Evolutionary conservation across 2,113 vertebrate genomes (phyloP).

Genomic region (Leptobrachium ailaonicum): DNA sequence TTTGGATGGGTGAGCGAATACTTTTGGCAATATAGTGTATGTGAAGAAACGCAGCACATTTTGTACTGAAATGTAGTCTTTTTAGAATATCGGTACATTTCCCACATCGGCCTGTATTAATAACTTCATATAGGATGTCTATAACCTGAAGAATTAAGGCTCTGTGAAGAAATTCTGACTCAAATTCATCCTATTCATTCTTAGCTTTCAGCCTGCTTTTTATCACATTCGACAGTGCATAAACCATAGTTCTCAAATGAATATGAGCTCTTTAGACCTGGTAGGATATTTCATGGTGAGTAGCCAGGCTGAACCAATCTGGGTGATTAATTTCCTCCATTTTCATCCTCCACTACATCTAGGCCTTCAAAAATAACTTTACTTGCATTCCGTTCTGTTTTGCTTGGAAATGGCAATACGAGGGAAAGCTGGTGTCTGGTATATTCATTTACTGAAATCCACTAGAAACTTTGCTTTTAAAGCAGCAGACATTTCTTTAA

Average conservation of each 20-base stretch:
- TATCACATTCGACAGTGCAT: no score
- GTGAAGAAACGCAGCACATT: no score
- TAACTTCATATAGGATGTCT: no score
- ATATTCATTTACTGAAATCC: conserved; percentile 18
- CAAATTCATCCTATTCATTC: no score
- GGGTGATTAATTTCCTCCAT: conserved; percentile 35
- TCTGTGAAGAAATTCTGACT: no score
- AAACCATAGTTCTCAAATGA: neutral
- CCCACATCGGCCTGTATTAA: no score
- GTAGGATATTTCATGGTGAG: neutral
- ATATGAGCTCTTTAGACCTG: neutral
- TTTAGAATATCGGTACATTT: no score
- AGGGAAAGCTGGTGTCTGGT: conserved; percentile 39
- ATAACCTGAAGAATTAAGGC: no score
- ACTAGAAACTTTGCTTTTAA: conserved; percentile 8
- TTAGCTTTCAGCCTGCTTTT: no score
- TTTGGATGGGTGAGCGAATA: no score
- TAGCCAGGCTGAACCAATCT: conserved; percentile 14
- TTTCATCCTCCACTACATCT: conserved; percentile 2
- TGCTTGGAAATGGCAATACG: conserved; percentile 31
- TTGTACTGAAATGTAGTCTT: no score
- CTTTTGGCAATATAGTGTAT: no score
- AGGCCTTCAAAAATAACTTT: conserved; percentile 37
- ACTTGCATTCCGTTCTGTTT: conserved; percentile 43
- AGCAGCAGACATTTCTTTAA: neutral